Evolutionary conservation across 2,888 invertebrate species (phyloP).

Genomic region (Xanthostigma xanthostigma): DNA sequence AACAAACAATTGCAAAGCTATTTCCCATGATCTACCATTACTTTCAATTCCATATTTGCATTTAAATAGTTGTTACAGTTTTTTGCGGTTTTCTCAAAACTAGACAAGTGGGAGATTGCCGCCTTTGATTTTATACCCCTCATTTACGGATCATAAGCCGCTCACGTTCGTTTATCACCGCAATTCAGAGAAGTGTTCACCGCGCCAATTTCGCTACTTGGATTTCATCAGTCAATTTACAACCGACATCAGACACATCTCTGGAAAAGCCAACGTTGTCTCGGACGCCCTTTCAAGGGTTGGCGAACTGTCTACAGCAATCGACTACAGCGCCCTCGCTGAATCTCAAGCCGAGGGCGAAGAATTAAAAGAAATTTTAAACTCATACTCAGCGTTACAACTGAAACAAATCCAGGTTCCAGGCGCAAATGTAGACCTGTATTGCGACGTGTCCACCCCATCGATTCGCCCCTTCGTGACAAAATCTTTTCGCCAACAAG

Average conservation of each 20-base stretch:
- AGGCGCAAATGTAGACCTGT: neutral
- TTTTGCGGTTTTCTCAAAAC: too few species aligned
- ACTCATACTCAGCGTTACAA: neutral
- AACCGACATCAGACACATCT: conserved; percentile 18
- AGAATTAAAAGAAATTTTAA: too few species aligned
- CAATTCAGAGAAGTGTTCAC: too few species aligned
- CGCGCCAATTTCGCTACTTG: neutral
- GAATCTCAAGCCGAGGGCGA: conserved; percentile 19
- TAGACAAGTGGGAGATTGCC: too few species aligned
- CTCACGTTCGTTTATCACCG: too few species aligned
- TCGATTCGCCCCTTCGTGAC: conserved; percentile 15
- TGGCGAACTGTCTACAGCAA: conserved; percentile 10
- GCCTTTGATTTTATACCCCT: too few species aligned
- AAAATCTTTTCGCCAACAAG: conserved; percentile 8
- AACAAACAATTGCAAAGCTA: too few species aligned
- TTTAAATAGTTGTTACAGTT: too few species aligned
- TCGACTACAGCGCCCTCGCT: conserved; percentile 7
- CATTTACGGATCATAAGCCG: too few species aligned
- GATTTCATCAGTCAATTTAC: conserved; percentile 19
- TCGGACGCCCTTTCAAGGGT: conserved; percentile 21
- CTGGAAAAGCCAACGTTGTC: conserved; percentile 19
- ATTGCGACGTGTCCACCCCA: too few species aligned
- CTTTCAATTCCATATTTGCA: too few species aligned
- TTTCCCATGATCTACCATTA: too few species aligned
- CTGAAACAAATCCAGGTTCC: neutral